These are phyloP conservation scores for Autographa pulchrina DNA, from an alignment of 2,888 invertebrate species.

Conservation along the genomic window DNA sequence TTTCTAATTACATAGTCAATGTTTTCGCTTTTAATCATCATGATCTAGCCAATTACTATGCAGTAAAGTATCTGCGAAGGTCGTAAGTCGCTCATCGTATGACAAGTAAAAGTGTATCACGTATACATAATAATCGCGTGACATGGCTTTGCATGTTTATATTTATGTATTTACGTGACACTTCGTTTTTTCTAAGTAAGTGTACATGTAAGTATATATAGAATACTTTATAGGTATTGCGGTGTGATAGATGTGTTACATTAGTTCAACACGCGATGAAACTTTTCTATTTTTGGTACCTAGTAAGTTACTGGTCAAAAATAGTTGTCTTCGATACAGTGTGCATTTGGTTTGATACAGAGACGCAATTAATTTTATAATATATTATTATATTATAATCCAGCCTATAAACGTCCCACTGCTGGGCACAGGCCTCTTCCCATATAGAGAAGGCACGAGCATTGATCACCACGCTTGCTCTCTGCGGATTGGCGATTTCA, in stretches of 20 bases:
- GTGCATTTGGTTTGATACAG: too few relatives aligned
- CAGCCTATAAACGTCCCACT: too few relatives aligned
- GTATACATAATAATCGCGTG: constrained; percentile 16
- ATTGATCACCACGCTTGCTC: too few relatives aligned
- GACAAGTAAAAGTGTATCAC: constrained; percentile 33
- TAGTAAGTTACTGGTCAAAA: neutral
- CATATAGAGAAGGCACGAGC: too few relatives aligned
- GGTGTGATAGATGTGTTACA: neutral
- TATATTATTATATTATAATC: too few relatives aligned
- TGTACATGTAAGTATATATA: neutral
- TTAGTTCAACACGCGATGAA: neutral
- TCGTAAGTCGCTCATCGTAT: constrained; percentile 8
- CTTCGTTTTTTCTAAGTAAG: neutral
- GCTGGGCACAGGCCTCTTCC: too few relatives aligned
- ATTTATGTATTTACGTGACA: constrained; percentile 19
- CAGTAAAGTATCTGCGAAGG: neutral
- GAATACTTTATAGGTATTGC: too few relatives aligned
- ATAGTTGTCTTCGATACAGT: too few relatives aligned
- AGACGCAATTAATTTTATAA: too few relatives aligned
- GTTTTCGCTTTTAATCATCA: neutral
- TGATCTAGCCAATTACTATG: too few relatives aligned
- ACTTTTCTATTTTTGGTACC: too few relatives aligned
- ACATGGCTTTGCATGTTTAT: constrained; percentile 15
- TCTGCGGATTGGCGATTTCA: too few relatives aligned
- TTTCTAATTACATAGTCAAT: neutral